phyloP scores from a whole-genome alignment of 2,888 invertebrate species.

The Ormyrus labotus region DNA sequence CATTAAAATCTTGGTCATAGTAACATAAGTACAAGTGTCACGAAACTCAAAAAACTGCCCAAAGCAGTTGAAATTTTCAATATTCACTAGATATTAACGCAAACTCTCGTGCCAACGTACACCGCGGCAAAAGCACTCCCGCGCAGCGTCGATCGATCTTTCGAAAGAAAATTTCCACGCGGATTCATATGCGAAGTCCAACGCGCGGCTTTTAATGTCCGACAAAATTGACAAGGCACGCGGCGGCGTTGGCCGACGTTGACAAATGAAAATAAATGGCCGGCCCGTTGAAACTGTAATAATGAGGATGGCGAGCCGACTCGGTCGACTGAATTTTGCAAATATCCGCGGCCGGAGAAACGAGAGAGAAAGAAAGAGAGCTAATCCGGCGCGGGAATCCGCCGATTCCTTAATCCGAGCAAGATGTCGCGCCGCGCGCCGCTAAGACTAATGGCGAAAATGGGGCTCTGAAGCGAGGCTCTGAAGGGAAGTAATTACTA shows the following conservation, averaged over 20 bases:
- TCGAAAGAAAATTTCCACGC: no score
- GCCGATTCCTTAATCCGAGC: conserved; percentile 69
- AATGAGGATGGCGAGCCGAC: conserved; percentile 6
- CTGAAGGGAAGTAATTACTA: conserved; percentile 70
- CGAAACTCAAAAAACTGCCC: no score
- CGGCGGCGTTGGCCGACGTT: conserved; percentile 29
- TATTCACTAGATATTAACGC: no score
- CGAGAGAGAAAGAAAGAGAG: not conserved
- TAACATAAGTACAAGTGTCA: no score
- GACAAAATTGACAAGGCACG: no score
- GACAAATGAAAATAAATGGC: conserved; percentile 48
- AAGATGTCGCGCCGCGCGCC: conserved; percentile 67
- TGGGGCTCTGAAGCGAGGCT: conserved; percentile 58
- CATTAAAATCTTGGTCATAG: no score
- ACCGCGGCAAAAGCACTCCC: no score
- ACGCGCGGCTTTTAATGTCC: no score
- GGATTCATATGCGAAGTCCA: no score
- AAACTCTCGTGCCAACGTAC: no score
- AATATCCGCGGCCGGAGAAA: conserved; percentile 6
- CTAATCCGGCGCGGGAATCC: conserved; percentile 53
- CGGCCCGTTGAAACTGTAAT: conserved; percentile 10
- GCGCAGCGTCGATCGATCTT: no score
- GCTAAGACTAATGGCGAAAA: conserved; percentile 61
- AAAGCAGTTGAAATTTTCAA: no score
- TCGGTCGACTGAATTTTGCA: conserved; percentile 15